These are phyloP conservation scores for Drosophila watanabei DNA, from an alignment of 1,140 invertebrate genomes.

Conservation along the genomic window DNA sequence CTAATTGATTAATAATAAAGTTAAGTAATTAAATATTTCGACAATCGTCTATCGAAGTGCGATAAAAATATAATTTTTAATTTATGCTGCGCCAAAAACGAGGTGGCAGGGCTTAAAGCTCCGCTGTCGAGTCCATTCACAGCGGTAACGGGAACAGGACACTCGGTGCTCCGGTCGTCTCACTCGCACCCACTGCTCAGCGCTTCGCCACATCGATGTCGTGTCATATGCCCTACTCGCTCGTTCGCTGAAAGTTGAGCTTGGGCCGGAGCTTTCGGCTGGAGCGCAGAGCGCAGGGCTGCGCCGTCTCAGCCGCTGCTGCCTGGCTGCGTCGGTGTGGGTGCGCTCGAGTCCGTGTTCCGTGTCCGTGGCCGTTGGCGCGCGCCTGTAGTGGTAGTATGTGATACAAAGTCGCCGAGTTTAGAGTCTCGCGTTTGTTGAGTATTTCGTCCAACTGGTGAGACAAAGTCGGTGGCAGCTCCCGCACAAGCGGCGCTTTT, in stretches of 20 bases:
- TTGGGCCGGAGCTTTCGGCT: slow-evolving; percentile 17
- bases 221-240: background rate
- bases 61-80: background rate
- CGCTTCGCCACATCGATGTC: background rate
- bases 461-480: slow-evolving; percentile 70
- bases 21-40: background rate
- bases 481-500: slow-evolving; percentile 61
- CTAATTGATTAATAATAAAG: background rate
- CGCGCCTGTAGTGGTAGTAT: slow-evolving; percentile 61
- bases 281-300: slow-evolving; percentile 12
- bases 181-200: background rate
- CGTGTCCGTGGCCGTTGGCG: slow-evolving; percentile 20
- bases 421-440: slow-evolving; percentile 70
- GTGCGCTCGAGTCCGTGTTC: slow-evolving; percentile 8
- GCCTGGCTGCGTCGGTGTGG: slow-evolving; percentile 12
- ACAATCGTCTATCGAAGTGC: background rate
- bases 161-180: background rate
- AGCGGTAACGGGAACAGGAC: slow-evolving; percentile 6
- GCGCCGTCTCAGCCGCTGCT: slow-evolving; percentile 5
- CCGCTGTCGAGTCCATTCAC: background rate
- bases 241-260: slow-evolving; percentile 5
- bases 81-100: slow-evolving; percentile 2
- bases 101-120: slow-evolving; percentile 7
- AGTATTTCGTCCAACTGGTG: slow-evolving; percentile 79
- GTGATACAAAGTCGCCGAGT: slow-evolving; percentile 77